A percentile compares a stretch with the other conserved stretches of the same genome.
phyloP scores from a whole-genome alignment of 2,797 vertebrate genomes.

The Scomberomorus guttatus region DNA sequence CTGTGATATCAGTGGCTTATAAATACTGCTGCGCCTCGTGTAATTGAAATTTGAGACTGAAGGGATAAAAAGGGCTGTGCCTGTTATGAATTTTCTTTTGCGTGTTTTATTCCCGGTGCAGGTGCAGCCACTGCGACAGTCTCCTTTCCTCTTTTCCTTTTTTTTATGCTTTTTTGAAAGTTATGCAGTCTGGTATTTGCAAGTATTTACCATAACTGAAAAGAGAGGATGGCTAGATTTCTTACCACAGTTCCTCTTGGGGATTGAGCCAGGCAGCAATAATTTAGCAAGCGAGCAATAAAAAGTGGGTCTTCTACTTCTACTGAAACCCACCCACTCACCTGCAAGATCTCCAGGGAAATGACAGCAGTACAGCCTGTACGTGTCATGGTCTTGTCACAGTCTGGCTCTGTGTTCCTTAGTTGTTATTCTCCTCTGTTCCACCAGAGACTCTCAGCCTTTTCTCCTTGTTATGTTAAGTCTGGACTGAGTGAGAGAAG shows the following conservation, averaged over 20 bases:
- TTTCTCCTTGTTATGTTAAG: too few relatives aligned
- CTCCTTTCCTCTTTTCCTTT: background rate
- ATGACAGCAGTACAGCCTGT: constrained; percentile 8
- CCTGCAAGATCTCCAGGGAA: constrained; percentile 23
- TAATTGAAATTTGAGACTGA: constrained; percentile 41
- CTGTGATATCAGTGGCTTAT: constrained; percentile 38
- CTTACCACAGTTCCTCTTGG: background rate
- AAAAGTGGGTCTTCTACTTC: constrained; percentile 5
- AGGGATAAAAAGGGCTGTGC: background rate
- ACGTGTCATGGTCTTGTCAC: too few relatives aligned
- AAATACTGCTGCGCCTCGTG: constrained; percentile 32
- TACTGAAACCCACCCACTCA: constrained; percentile 35
- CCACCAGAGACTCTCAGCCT: too few relatives aligned
- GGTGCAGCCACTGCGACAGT: constrained; percentile 4
- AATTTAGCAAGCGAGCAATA: background rate
- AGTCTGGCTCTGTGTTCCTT: too few relatives aligned
- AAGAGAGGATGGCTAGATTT: constrained; percentile 21
- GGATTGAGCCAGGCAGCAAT: constrained; percentile 24
- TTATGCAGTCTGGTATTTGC: background rate
- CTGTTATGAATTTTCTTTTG: background rate
- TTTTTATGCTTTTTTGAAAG: background rate
- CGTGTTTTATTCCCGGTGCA: constrained; percentile 1
- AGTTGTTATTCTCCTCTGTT: too few relatives aligned
- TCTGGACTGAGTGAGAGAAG: too few relatives aligned
- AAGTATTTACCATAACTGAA: background rate